phyloP scores from a whole-genome alignment of 1,140 invertebrate genomes.

The Centruroides vittatus region DNA sequence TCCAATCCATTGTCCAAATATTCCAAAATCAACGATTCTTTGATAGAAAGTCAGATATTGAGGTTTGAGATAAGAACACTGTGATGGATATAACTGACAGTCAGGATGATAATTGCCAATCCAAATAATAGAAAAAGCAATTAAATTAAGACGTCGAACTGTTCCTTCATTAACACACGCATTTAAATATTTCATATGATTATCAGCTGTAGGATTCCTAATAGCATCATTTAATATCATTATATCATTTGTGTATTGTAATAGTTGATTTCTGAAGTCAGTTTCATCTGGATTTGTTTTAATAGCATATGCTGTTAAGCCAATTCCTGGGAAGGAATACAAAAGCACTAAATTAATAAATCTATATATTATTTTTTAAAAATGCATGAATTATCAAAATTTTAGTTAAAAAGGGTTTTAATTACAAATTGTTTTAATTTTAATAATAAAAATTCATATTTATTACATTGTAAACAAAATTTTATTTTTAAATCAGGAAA shows the following conservation, averaged over 20 bases:
- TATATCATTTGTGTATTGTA: constrained; percentile 43
- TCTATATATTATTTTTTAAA: too few species aligned
- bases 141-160: constrained; percentile 46
- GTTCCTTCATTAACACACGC: constrained; percentile 47
- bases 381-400: too few species aligned
- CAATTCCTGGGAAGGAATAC: constrained; percentile 13
- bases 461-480: too few species aligned
- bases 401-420: too few species aligned
- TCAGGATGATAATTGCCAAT: constrained; percentile 46
- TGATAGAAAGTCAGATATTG: constrained; percentile 39
- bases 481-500: too few species aligned
- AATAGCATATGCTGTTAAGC: constrained; percentile 16
- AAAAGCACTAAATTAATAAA: too few species aligned
- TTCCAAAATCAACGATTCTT: constrained; percentile 59
- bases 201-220: constrained; percentile 46
- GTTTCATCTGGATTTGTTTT: constrained; percentile 46
- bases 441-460: too few species aligned
- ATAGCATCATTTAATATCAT: constrained; percentile 45
- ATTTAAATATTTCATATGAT: constrained; percentile 46
- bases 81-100: constrained; percentile 50
- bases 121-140: constrained; percentile 59
- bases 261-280: constrained; percentile 41
- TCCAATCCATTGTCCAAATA: constrained; percentile 56
- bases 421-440: too few species aligned
- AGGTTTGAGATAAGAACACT: constrained; percentile 53